Conservation (phyloP, 1,140 invertebrate genomes). For the Caenorhabditis brenneri region DNA sequence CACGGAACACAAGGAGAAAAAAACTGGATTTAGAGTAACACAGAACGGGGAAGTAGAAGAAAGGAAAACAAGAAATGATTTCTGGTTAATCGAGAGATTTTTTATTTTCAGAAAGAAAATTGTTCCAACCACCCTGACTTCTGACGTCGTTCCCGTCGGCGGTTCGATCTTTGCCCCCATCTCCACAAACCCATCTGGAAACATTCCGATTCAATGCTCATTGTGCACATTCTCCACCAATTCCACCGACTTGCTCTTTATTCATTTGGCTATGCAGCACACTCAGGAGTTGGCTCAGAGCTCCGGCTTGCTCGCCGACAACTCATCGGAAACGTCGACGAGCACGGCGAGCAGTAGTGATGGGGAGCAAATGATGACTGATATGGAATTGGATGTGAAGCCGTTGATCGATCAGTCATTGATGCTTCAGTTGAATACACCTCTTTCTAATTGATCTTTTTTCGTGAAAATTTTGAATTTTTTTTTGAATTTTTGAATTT, state of each 20-base stretch:
- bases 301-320: background rate
- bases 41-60: background rate
- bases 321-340: constrained; percentile 12
- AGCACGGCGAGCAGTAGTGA: background rate
- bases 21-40: constrained; percentile 21
- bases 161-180: background rate
- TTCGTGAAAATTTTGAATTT: background rate
- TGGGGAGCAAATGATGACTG: constrained; percentile 14
- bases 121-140: background rate
- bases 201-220: constrained; percentile 1
- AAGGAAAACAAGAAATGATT: background rate
- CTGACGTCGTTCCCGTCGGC: background rate
- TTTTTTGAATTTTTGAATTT: too few species aligned
- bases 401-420: constrained; percentile 1
- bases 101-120: constrained; percentile 15
- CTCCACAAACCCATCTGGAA: background rate
- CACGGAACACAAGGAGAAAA: background rate
- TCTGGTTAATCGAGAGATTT: too few species aligned
- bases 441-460: background rate
- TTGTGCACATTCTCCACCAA: constrained; percentile 7
- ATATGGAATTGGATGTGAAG: background rate
- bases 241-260: background rate
- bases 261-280: constrained; percentile 18
- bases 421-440: constrained; percentile 7
- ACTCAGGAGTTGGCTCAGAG: background rate